A percentile compares a stretch with the other conserved stretches of the same genome.
These are phyloP conservation scores for Cottus gobio DNA, from an alignment of 2,113 vertebrate genomes.

Conservation along the genomic window DNA sequence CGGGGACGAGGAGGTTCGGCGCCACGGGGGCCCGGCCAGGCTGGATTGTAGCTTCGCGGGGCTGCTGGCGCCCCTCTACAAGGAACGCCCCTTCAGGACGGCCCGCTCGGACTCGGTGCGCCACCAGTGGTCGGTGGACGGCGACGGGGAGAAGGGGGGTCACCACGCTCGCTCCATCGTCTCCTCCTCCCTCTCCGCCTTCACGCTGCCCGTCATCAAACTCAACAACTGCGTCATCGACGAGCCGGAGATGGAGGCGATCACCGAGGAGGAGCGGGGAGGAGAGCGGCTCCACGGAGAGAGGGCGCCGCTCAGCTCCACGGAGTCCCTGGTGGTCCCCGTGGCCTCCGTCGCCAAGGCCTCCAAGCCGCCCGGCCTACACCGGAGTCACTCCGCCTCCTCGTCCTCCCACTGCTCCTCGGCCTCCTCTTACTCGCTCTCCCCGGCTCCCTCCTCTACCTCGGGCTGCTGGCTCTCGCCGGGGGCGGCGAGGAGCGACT, in stretches of 20 bases:
- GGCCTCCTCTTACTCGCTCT: slow-evolving; percentile 85
- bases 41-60: slow-evolving; percentile 72
- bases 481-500: slow-evolving; percentile 90
- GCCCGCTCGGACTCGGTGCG: slow-evolving; percentile 48
- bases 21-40: slow-evolving; percentile 38
- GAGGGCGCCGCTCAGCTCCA: slow-evolving; percentile 82
- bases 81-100: slow-evolving; percentile 74
- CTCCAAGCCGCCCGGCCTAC: slow-evolving; percentile 81
- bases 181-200: slow-evolving; percentile 96
- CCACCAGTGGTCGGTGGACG: slow-evolving; percentile 77
- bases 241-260: slow-evolving; percentile 94
- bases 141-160: slow-evolving; percentile 81
- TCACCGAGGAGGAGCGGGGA: slow-evolving; percentile 90
- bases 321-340: slow-evolving; percentile 91
- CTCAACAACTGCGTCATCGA: slow-evolving; percentile 99
- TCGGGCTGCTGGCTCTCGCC: slow-evolving; percentile 92
- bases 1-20: slow-evolving; percentile 75
- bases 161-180: slow-evolving; percentile 97
- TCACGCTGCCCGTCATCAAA: slow-evolving; percentile 97
- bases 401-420: slow-evolving; percentile 79
- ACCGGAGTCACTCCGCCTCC: slow-evolving; percentile 87
- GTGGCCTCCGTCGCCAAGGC: slow-evolving; percentile 84
- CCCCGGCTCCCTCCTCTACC: slow-evolving; percentile 82
- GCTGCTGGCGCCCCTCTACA: slow-evolving; percentile 88
- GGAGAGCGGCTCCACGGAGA: slow-evolving; percentile 77